Base-by-base conservation (phyloP, 2,113 vertebrate genomes). In the Hippocampus zosterae region DNA sequence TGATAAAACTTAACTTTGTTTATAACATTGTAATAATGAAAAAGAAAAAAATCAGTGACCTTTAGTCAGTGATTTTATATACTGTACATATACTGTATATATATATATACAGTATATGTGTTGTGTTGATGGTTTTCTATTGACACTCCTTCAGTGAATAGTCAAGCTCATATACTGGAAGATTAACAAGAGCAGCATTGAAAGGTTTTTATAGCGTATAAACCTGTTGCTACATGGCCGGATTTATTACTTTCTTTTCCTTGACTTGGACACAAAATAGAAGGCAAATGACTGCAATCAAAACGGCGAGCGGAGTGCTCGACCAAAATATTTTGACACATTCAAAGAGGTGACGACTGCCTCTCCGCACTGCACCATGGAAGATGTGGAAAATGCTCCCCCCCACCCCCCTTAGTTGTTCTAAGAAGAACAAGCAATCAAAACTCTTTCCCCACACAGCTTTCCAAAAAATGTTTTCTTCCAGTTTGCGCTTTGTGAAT, bases 401-500 rank as follows among this genome's bases (percentile, higher is more conserved):
- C 2, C 16, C 15, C 13, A 13, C 23, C n/a, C 27, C 11, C 27
- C 19, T 59, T 18, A 13, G 16, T 2, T 15, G 3, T 18, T 57
- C 25, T 13, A 27, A 25, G 16, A 60, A 60, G 25, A 60, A 19
- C 27, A 60, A 33, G 29, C 57, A 33, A 60, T 60, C 57, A 60
- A 60, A 60, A 33, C 29, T 57, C 23, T 37, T 57, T 57, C 10
- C 16, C 57, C 15, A 29, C 27, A 33, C 7, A n/a, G 52, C 21
- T 23, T n/a, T 8, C 52, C 9, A 3, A 3, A 9, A 64, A 65
- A 56, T 75, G 60, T 74, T 84, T 83, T 79, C 69, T 72, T 64
- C 48, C 44, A 50, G 55, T 33, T 71, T 77, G 68, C 59, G 41
- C 68, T 69, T 75, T 74, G 59, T 78, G 73, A 82, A 62, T 81